These are phyloP conservation scores for Podotricha telesiphe DNA, from an alignment of 2,888 invertebrate genomes.

Conservation along the genomic window DNA sequence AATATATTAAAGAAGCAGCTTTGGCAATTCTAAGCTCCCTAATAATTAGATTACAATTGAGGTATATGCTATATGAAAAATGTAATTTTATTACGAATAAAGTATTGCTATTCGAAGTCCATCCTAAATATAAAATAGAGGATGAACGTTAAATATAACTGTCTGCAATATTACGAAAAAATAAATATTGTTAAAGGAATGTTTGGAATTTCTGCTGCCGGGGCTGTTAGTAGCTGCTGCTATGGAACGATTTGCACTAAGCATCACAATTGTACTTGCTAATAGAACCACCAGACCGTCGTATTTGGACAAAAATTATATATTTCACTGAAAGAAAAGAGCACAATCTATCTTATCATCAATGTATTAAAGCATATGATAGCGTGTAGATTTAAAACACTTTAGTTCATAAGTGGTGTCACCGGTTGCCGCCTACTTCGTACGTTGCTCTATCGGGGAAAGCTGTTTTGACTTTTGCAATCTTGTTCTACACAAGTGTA, in stretches of 20 bases:
- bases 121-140: too few species aligned
- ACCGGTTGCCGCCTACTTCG: slow-evolving; percentile 59
- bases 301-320: slow-evolving; percentile 18
- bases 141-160: too few species aligned
- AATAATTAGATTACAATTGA: too few species aligned
- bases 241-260: slow-evolving; percentile 45
- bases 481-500: slow-evolving; percentile 43
- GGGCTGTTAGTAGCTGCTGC: background rate
- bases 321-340: background rate
- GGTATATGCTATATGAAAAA: too few species aligned
- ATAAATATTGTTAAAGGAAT: too few species aligned
- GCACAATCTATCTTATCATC: slow-evolving; percentile 24
- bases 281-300: slow-evolving; percentile 49
- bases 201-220: too few species aligned
- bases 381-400: slow-evolving; percentile 18
- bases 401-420: slow-evolving; percentile 27
- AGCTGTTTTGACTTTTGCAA: slow-evolving; percentile 48
- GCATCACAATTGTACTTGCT: slow-evolving; percentile 52
- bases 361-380: slow-evolving; percentile 20
- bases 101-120: too few species aligned
- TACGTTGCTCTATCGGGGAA: slow-evolving; percentile 57
- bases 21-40: too few species aligned
- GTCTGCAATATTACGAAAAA: too few species aligned
- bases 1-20: too few species aligned
- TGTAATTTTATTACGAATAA: too few species aligned